phyloP scores from a whole-genome alignment of 1,140 invertebrate genomes.

The Microplitis mediator region DNA sequence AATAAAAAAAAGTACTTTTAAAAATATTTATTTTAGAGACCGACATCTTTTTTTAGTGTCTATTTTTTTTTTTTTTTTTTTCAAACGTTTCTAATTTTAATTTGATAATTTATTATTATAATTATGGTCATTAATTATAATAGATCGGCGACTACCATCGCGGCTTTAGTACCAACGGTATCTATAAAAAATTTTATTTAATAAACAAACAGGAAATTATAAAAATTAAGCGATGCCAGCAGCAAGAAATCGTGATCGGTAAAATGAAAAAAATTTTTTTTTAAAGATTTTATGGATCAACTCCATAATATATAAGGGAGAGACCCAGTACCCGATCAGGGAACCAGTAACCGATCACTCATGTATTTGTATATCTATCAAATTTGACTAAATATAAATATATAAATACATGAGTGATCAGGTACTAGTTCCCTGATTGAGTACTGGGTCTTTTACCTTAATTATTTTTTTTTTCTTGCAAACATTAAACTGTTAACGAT shows the following conservation, averaged over 20 bases:
- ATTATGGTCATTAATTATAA: too few relatives aligned
- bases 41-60: slow-evolving; percentile 46
- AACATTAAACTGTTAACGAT: too few relatives aligned
- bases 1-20: slow-evolving; percentile 33
- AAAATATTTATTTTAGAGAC: slow-evolving; percentile 48
- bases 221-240: slow-evolving; percentile 26
- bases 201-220: slow-evolving; percentile 21
- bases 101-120: neutral
- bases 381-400: too few relatives aligned
- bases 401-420: too few relatives aligned
- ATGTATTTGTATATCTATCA: too few relatives aligned
- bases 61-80: slow-evolving; percentile 30
- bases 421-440: too few relatives aligned
- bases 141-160: slow-evolving; percentile 8
- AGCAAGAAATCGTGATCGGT: slow-evolving; percentile 33
- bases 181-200: slow-evolving; percentile 26
- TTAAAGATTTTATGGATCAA: neutral
- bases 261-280: neutral
- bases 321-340: too few relatives aligned
- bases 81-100: neutral
- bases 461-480: too few relatives aligned
- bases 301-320: too few relatives aligned
- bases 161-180: slow-evolving; percentile 13
- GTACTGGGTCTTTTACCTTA: too few relatives aligned
- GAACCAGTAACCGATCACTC: too few relatives aligned